phyloP scores from a whole-genome alignment of 2,113 vertebrate genomes.

The Platysteira castanea region DNA sequence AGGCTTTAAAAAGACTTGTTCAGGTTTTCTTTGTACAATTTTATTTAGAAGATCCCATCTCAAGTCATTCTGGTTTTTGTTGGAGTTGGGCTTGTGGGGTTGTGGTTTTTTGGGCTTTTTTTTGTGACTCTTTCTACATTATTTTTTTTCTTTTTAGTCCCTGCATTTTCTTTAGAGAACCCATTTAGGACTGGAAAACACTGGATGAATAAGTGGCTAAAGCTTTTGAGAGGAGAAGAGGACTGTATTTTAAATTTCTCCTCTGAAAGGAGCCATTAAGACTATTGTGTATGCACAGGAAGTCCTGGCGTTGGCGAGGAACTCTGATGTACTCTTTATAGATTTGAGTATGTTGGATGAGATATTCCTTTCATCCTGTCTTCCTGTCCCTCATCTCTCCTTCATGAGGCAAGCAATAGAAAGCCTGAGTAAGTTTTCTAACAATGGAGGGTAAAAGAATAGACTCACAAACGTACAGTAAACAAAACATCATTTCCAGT shows the following conservation, averaged over 20 bases:
- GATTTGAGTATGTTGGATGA: neutral
- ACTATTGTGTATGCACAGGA: neutral
- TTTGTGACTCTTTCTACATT: neutral
- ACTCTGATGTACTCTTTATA: neutral
- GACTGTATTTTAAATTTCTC: neutral
- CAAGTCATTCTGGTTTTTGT: neutral
- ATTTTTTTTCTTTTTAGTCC: neutral
- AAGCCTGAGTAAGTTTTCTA: neutral
- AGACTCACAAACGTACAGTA: neutral
- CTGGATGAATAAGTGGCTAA: neutral
- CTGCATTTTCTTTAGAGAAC: neutral
- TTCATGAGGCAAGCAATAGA: neutral
- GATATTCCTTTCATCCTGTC: neutral
- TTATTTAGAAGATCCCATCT: neutral
- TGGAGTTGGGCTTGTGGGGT: neutral
- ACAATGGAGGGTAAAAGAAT: neutral
- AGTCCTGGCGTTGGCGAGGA: neutral
- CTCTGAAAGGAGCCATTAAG: neutral
- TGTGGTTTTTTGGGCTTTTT: neutral
- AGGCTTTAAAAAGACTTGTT: neutral
- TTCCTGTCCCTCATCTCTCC: neutral
- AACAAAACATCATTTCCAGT: neutral
- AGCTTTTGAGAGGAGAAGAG: neutral
- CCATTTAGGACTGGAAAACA: neutral
- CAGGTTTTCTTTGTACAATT: neutral